Evolutionary conservation across 2,113 vertebrate species (phyloP).

Genomic region (Antigone vipio): DNA sequence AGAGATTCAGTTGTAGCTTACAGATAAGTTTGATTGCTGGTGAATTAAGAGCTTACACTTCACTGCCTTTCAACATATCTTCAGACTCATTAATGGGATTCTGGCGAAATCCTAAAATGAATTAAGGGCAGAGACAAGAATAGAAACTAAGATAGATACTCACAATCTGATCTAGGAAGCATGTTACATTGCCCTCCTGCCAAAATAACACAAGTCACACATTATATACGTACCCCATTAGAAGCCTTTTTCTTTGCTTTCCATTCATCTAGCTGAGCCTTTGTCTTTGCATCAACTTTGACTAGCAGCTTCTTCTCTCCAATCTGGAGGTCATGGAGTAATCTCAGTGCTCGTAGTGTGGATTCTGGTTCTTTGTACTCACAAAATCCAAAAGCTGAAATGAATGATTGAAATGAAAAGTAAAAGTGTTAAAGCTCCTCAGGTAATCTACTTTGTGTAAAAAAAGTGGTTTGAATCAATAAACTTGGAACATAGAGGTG

Average conservation of each 20-base stretch:
- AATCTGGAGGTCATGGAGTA: conserved; percentile 94
- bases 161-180: neutral
- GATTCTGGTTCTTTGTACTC: conserved; percentile 99
- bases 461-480: neutral
- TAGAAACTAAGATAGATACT: neutral
- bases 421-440: neutral
- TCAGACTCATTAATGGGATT: neutral
- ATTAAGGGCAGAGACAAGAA: neutral
- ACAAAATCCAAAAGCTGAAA: conserved; percentile 95
- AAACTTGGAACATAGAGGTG: neutral
- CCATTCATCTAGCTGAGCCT: conserved; percentile 97
- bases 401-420: conserved; percentile 11
- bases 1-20: neutral
- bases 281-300: conserved; percentile 98
- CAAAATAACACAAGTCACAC: neutral
- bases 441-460: neutral
- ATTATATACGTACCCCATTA: conserved; percentile 85
- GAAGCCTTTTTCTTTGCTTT: conserved; percentile 94
- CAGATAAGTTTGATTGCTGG: neutral
- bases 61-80: neutral
- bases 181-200: fast-evolving
- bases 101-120: neutral
- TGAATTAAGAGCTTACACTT: neutral
- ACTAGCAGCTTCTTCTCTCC: conserved; percentile 97
- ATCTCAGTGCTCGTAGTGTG: conserved; percentile 89